Evolutionary conservation across 2,888 invertebrate species (phyloP).

Genomic region (Drosophila buzzatii): DNA sequence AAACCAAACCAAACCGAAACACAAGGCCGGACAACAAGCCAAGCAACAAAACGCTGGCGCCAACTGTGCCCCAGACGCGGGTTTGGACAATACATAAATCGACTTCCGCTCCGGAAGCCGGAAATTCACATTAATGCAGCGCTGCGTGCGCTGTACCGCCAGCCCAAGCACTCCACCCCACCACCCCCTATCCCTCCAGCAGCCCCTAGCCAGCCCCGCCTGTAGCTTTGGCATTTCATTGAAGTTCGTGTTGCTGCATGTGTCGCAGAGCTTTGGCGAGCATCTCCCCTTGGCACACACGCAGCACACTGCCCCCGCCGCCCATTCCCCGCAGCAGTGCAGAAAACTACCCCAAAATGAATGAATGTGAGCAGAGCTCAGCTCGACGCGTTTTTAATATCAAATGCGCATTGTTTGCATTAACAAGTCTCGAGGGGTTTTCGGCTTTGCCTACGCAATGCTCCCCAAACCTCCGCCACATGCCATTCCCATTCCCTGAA

Average conservation of each 20-base stretch:
- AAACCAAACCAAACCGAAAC: conserved; percentile 1
- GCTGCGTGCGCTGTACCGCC: conserved; percentile 42
- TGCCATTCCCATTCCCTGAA: background rate
- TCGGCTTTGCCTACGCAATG: conserved; percentile 55
- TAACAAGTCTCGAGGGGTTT: conserved; percentile 80
- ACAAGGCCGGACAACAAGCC: conserved; percentile 19
- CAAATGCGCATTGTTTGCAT: conserved; percentile 80
- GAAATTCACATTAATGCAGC: conserved; percentile 78
- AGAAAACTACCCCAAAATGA: conserved; percentile 6
- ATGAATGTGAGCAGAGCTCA: background rate
- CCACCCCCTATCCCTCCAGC: background rate
- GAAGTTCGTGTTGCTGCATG: conserved; percentile 69
- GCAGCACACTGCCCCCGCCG: background rate
- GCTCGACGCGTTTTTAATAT: conserved; percentile 60
- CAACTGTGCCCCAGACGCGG: conserved; percentile 48
- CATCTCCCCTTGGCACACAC: background rate
- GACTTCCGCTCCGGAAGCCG: conserved; percentile 67
- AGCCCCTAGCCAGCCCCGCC: background rate
- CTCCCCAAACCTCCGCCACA: conserved; percentile 12
- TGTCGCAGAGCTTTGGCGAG: conserved; percentile 54
- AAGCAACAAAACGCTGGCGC: conserved; percentile 48
- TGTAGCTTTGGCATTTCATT: background rate
- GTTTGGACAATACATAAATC: conserved; percentile 58
- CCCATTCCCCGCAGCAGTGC: background rate
- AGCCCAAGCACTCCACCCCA: background rate